Conservation (phyloP, 1,140 invertebrate genomes). For the Sycophila sp. region DNA sequence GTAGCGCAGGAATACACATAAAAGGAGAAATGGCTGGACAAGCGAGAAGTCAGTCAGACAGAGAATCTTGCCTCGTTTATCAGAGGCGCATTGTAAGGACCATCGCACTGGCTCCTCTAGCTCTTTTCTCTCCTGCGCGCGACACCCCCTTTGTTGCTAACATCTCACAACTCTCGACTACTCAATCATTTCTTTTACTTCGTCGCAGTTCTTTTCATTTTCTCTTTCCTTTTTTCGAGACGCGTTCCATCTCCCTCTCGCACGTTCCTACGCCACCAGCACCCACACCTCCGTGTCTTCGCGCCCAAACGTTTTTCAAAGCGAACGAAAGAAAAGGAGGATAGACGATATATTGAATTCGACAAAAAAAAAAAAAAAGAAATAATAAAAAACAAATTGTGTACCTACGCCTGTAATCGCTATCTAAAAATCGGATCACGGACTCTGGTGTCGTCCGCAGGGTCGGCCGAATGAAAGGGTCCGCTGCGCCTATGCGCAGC, state of each 20-base stretch:
- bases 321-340: neutral
- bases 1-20: slow-evolving; percentile 1
- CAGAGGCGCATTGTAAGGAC: slow-evolving; percentile 50
- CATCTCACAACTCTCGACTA: slow-evolving; percentile 61
- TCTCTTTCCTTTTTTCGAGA: too few relatives aligned
- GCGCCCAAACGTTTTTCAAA: neutral
- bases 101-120: slow-evolving; percentile 22
- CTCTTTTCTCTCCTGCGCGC: slow-evolving; percentile 41
- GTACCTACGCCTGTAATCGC: too few relatives aligned
- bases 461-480: too few relatives aligned
- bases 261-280: too few relatives aligned
- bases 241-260: slow-evolving; percentile 51
- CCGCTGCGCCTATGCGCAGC: too few relatives aligned
- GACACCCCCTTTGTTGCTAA: slow-evolving; percentile 64
- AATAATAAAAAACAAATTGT: too few relatives aligned
- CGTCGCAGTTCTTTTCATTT: slow-evolving; percentile 62
- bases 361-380: too few relatives aligned
- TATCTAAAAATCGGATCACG: too few relatives aligned
- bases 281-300: slow-evolving; percentile 42
- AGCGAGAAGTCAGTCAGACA: slow-evolving; percentile 47
- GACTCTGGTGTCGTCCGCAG: too few relatives aligned
- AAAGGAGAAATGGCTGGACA: slow-evolving; percentile 33
- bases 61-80: slow-evolving; percentile 59
- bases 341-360: too few relatives aligned
- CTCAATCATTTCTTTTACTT: slow-evolving; percentile 66